Conservation (phyloP, 2,888 invertebrate genomes). For the Erebia epiphron region DNA sequence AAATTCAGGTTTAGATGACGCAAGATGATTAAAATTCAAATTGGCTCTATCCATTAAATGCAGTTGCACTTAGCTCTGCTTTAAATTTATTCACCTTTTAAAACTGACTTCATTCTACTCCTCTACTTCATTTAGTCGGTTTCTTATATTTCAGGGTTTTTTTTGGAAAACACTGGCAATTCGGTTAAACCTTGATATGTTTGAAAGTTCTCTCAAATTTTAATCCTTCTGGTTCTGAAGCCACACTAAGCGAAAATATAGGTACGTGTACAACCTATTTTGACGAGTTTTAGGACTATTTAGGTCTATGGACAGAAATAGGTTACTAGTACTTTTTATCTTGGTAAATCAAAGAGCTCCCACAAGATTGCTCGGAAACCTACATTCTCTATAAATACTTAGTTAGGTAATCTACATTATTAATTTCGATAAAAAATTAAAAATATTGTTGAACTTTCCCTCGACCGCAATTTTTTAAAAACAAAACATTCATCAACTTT, state of each 20-base stretch:
- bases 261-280: no score
- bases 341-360: no score
- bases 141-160: background rate
- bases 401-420: no score
- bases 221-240: no score
- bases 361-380: no score
- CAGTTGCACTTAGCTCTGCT: background rate
- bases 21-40: background rate
- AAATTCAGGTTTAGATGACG: constrained; percentile 5
- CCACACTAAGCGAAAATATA: no score
- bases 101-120: background rate
- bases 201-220: background rate
- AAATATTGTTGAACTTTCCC: background rate
- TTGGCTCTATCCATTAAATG: background rate
- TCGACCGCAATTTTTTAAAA: constrained; percentile 5
- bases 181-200: background rate
- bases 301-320: no score
- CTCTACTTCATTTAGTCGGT: background rate
- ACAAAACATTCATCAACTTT: background rate
- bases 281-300: no score
- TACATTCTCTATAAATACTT: no score
- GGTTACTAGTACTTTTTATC: no score
- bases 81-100: constrained; percentile 1
- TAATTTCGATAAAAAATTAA: background rate
- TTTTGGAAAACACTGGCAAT: background rate